Percentiles rank a stretch among this genome's conserved stretches.
phyloP scores from a whole-genome alignment of 2,113 vertebrate species.

The Hemichromis elongatus region DNA sequence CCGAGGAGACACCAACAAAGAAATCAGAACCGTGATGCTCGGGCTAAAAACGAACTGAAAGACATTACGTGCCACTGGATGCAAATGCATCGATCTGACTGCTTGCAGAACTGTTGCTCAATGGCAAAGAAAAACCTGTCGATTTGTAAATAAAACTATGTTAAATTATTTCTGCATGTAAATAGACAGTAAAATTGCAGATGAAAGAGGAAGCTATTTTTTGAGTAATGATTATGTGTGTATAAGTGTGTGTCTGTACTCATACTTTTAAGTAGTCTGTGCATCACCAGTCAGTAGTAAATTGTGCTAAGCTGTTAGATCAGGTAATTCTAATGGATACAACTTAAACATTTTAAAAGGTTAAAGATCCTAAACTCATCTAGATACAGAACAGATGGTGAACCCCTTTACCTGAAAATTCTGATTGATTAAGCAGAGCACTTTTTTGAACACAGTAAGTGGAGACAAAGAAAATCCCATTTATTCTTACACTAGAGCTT shows the following conservation, averaged over 20 bases:
- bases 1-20: neutral
- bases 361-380: neutral
- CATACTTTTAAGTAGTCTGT: neutral
- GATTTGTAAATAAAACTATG: neutral
- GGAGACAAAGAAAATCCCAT: neutral
- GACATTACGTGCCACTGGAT: neutral
- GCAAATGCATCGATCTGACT: neutral
- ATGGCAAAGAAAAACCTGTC: neutral
- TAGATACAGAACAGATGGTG: neutral
- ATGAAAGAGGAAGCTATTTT: neutral
- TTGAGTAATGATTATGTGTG: neutral
- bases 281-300: neutral
- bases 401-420: neutral
- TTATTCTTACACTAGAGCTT: no score
- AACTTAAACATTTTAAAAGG: neutral
- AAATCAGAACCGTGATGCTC: neutral
- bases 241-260: neutral
- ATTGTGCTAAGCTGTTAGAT: neutral
- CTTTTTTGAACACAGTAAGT: neutral
- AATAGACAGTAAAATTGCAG: neutral
- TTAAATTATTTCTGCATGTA: constrained; percentile 7
- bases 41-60: neutral
- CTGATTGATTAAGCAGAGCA: constrained; percentile 7
- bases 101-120: neutral
- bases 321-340: constrained; percentile 15